Evolutionary conservation across 2,113 vertebrate genomes (phyloP).

Genomic region (Genyomyrus donnyi): DNA sequence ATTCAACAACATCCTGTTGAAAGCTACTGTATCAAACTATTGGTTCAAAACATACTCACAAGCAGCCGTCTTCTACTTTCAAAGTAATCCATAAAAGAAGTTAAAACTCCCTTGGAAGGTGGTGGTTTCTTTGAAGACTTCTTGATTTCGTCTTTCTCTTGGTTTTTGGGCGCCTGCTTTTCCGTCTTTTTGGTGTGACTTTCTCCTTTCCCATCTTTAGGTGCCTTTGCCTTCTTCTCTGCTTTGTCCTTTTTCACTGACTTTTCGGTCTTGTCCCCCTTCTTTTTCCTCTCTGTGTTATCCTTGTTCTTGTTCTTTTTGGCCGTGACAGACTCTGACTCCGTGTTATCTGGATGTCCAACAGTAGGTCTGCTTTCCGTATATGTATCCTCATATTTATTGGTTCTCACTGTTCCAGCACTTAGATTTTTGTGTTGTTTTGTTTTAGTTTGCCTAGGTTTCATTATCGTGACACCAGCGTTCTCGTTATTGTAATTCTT

Average conservation of each 20-base stretch:
- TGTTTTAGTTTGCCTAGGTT: conserved; percentile 55
- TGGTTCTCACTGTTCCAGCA: conserved; percentile 62
- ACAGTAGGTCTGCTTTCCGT: conserved; percentile 37
- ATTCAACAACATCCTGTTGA: background rate
- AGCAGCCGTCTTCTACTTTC: conserved; percentile 75
- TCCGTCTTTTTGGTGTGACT: conserved; percentile 58
- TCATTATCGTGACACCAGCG: conserved; percentile 42
- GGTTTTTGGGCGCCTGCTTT: conserved; percentile 53
- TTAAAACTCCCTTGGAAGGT: conserved; percentile 45
- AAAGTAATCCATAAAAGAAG: conserved; percentile 67
- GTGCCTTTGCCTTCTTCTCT: conserved; percentile 62
- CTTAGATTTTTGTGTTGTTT: conserved; percentile 58
- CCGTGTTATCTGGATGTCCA: conserved; percentile 50
- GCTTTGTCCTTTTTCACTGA: conserved; percentile 62
- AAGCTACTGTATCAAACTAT: background rate
- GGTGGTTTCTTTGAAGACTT: conserved; percentile 49
- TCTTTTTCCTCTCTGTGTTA: conserved; percentile 57
- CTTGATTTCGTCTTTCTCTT: conserved; percentile 51
- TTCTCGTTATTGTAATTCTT: conserved; percentile 53
- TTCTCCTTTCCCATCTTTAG: conserved; percentile 51
- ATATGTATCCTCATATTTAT: conserved; percentile 65
- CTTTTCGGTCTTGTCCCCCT: conserved; percentile 61
- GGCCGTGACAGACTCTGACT: conserved; percentile 34
- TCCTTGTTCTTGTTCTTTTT: conserved; percentile 60
- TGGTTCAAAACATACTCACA: conserved; percentile 56